These are phyloP conservation scores for Epinephelus fuscoguttatus DNA, from an alignment of 2,113 vertebrate species.

Conservation along the genomic window DNA sequence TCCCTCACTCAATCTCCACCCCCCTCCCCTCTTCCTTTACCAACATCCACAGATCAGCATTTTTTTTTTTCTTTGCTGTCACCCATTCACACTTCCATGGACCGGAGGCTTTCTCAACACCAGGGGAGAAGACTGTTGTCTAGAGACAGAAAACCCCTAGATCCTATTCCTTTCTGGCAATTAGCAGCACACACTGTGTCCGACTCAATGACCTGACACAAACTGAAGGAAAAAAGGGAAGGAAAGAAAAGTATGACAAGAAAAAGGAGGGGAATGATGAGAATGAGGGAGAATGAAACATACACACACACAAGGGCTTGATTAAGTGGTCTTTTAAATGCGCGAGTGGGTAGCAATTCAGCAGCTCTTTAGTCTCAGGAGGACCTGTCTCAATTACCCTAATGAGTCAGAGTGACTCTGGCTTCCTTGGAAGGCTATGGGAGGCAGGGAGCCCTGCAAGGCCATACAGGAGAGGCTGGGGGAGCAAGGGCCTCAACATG, in stretches of 20 bases:
- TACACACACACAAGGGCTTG: slow-evolving; percentile 65
- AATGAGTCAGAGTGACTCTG: slow-evolving; percentile 78
- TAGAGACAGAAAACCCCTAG: slow-evolving; percentile 27
- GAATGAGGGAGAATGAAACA: slow-evolving; percentile 61
- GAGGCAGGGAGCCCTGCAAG: slow-evolving; percentile 59
- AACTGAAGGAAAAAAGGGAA: slow-evolving; percentile 4
- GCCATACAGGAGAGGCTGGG: slow-evolving; percentile 35
- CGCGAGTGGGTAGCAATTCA: slow-evolving; percentile 74
- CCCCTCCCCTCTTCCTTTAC: slow-evolving; percentile 46
- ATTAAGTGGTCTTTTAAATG: slow-evolving; percentile 80
- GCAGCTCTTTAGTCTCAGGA: slow-evolving; percentile 77
- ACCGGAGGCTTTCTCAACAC: slow-evolving; percentile 45
- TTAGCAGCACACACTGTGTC: slow-evolving; percentile 46
- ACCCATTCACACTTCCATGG: slow-evolving; percentile 66
- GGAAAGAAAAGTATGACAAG: slow-evolving; percentile 45
- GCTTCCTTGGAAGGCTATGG: slow-evolving; percentile 57
- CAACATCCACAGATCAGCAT: slow-evolving; percentile 80
- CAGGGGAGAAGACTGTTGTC: slow-evolving; percentile 18
- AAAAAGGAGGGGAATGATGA: slow-evolving; percentile 42
- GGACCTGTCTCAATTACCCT: slow-evolving; percentile 83
- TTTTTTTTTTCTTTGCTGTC: slow-evolving; percentile 67
- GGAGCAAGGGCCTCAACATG: slow-evolving; percentile 16
- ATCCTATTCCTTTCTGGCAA: slow-evolving; percentile 61
- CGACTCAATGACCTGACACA: slow-evolving; percentile 36
- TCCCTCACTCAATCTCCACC: slow-evolving; percentile 70